Evolutionary conservation across 1,140 invertebrate genomes (phyloP).

Genomic region (Eulimnadia texana): DNA sequence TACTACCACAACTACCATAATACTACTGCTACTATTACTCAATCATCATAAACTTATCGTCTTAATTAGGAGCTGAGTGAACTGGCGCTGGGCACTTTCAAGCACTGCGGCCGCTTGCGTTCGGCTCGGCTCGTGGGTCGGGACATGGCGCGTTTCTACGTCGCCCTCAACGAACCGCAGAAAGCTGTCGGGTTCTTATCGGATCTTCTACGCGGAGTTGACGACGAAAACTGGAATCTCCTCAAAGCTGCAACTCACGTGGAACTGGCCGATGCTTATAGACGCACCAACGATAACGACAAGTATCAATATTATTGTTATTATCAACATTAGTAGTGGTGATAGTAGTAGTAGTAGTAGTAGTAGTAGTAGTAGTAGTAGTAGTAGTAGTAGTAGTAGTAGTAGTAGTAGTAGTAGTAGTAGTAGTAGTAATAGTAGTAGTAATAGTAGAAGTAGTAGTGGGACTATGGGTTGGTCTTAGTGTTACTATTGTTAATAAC

Average conservation of each 20-base stretch:
- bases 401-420: too few relatives aligned
- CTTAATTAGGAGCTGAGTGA: constrained; percentile 77
- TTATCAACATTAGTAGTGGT: too few relatives aligned
- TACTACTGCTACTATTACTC: too few relatives aligned
- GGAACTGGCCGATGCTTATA: constrained; percentile 71
- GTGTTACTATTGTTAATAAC: too few relatives aligned
- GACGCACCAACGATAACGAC: constrained; percentile 54
- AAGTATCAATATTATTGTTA: constrained; percentile 18
- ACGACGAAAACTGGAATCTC: constrained; percentile 68
- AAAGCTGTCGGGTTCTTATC: constrained; percentile 77
- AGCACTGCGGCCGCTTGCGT: constrained; percentile 75
- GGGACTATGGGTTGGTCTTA: too few relatives aligned
- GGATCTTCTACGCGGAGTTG: constrained; percentile 71
- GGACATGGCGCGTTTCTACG: constrained; percentile 79
- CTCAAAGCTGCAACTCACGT: constrained; percentile 64
- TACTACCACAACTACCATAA: too few relatives aligned
- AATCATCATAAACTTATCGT: too few relatives aligned
- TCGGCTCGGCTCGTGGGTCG: constrained; percentile 74
- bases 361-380: too few relatives aligned
- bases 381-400: too few relatives aligned
- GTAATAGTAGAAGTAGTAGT: too few relatives aligned
- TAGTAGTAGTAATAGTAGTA: too few relatives aligned
- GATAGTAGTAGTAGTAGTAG: too few relatives aligned
- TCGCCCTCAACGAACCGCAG: constrained; percentile 64
- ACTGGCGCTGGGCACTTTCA: constrained; percentile 89